Evolutionary conservation across 2,113 vertebrate genomes (phyloP).

Genomic region (Orthonyx spaldingii): DNA sequence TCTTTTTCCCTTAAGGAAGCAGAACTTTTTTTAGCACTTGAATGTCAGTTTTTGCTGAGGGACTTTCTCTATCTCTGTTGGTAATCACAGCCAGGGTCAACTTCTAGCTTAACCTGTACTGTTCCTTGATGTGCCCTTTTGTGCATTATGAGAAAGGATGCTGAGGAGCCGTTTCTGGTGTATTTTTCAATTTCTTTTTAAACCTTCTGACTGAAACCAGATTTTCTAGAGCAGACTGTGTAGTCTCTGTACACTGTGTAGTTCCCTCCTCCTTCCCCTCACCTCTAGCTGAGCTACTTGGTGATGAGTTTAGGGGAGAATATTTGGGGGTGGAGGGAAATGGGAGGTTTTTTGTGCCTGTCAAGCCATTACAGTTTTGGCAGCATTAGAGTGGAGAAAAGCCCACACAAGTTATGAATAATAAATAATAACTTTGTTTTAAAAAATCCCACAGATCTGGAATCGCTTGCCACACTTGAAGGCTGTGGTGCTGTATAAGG

Average conservation of each 20-base stretch:
- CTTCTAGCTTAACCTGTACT: neutral
- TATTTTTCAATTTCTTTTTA: neutral
- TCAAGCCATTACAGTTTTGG: neutral
- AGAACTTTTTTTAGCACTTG: neutral
- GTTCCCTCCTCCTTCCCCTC: neutral
- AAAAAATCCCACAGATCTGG: conserved; percentile 71
- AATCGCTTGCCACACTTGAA: conserved; percentile 79
- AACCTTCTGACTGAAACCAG: neutral
- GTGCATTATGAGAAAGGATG: neutral
- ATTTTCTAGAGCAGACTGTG: neutral
- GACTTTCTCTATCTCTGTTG: neutral
- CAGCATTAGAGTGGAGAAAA: neutral
- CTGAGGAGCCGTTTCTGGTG: neutral
- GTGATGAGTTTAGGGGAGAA: neutral
- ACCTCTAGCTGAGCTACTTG: neutral
- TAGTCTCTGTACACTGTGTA: neutral
- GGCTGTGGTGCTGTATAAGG: conserved; percentile 82
- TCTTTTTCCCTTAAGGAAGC: neutral
- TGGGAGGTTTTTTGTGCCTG: neutral
- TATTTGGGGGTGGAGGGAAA: neutral
- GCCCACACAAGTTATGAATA: neutral
- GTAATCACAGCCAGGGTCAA: neutral
- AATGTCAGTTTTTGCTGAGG: neutral
- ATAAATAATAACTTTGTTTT: neutral
- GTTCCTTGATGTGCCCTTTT: neutral